Conservation (phyloP, 2,113 vertebrate genomes). For the Ciconia stormi region DNA sequence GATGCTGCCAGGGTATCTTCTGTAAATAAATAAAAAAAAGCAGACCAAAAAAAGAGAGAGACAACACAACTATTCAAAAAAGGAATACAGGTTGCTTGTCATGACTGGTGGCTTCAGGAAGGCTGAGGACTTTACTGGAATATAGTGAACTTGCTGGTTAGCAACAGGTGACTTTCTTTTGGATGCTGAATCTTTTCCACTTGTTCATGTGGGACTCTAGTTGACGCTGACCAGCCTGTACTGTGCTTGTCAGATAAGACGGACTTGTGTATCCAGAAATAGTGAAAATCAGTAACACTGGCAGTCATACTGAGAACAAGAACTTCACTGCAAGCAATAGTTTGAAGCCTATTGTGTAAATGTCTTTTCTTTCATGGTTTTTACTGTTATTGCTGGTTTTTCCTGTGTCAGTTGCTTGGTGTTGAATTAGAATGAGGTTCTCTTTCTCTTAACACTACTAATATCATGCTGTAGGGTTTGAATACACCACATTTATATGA, state of each 20-base stretch:
- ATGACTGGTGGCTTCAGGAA: background rate
- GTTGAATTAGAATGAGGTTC: background rate
- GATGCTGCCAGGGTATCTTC: background rate
- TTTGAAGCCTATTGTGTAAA: background rate
- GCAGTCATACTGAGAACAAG: background rate
- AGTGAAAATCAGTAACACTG: background rate
- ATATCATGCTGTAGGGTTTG: rapidly evolving
- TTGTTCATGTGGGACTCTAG: background rate
- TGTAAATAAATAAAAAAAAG: background rate
- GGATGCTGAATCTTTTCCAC: background rate
- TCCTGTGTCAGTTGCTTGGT: background rate
- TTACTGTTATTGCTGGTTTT: background rate
- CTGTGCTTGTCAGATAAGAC: rapidly evolving
- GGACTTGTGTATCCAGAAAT: background rate
- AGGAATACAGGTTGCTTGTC: background rate
- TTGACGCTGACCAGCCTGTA: background rate
- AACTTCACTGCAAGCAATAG: background rate
- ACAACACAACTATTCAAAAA: background rate
- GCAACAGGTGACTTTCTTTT: background rate
- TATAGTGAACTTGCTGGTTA: background rate
- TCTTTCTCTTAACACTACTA: background rate
- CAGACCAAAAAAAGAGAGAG: too few species aligned
- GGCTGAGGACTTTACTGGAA: background rate
- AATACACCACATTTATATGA: background rate
- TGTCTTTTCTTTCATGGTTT: background rate